Evolutionary conservation across 2,888 invertebrate species (phyloP).

Genomic region (Drosophila helvetica): DNA sequence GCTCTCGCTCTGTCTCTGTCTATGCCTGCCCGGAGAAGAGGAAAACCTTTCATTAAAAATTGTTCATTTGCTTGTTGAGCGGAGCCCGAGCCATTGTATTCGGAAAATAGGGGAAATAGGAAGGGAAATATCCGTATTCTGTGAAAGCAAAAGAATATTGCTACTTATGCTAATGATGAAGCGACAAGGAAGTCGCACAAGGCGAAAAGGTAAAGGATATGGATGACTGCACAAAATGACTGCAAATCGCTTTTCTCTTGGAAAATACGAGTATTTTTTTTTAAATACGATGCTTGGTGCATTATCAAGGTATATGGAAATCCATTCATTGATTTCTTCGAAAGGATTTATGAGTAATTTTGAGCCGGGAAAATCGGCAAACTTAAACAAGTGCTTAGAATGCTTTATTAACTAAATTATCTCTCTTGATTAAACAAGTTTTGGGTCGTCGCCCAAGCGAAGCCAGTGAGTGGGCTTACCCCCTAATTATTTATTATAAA

Average conservation of each 20-base stretch:
- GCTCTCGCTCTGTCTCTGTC: background rate
- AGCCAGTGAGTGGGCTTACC: too few relatives aligned
- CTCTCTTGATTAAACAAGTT: too few relatives aligned
- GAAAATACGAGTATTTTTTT: background rate
- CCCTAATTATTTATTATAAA: too few relatives aligned
- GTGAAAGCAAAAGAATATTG: constrained; percentile 38
- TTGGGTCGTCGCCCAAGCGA: too few relatives aligned
- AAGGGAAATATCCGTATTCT: constrained; percentile 10
- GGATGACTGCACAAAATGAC: too few relatives aligned
- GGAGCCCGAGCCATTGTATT: constrained; percentile 21
- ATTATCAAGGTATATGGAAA: background rate
- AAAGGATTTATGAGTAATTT: too few relatives aligned
- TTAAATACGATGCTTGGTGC: background rate
- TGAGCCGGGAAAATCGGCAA: too few relatives aligned
- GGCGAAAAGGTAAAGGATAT: background rate
- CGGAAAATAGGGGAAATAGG: background rate
- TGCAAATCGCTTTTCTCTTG: background rate
- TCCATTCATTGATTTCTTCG: background rate
- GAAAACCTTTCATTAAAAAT: constrained; percentile 23
- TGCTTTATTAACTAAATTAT: too few relatives aligned
- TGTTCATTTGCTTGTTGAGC: constrained; percentile 26
- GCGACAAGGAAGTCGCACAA: background rate
- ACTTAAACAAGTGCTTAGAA: too few relatives aligned
- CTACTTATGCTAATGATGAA: constrained; percentile 69
- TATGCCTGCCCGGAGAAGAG: background rate